Evolutionary conservation across 2,888 invertebrate genomes (phyloP).

Genomic region (Drosophila birchii): DNA sequence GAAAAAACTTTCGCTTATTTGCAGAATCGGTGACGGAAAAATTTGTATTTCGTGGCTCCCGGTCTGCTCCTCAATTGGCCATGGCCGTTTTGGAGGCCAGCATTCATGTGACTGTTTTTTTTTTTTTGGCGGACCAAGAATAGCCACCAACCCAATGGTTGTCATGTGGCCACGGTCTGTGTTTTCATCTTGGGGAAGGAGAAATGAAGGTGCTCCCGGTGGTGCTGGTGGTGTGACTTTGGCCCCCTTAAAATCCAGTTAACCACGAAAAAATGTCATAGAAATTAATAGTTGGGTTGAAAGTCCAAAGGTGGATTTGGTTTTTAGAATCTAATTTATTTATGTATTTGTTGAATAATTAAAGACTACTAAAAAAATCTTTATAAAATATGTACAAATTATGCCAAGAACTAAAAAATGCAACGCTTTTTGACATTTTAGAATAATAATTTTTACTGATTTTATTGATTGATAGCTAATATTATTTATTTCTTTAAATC

Average conservation of each 20-base stretch:
- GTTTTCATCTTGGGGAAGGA: slow-evolving; percentile 53
- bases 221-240: slow-evolving; percentile 8
- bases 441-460: neutral
- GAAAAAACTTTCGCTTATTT: slow-evolving; percentile 42
- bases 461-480: neutral
- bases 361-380: neutral
- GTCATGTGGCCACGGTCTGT: slow-evolving; percentile 54
- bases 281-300: neutral
- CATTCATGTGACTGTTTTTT: slow-evolving; percentile 60
- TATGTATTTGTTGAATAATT: neutral
- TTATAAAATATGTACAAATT: fast-evolving
- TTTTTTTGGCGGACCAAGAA: slow-evolving; percentile 45
- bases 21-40: slow-evolving; percentile 62
- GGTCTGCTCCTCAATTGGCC: slow-evolving; percentile 45
- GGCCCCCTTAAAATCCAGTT: slow-evolving; percentile 17
- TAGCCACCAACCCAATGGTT: slow-evolving; percentile 43
- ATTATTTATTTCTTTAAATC: neutral
- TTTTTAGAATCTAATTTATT: neutral
- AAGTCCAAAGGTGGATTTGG: neutral
- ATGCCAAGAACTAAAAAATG: neutral
- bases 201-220: slow-evolving; percentile 67
- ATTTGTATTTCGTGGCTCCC: slow-evolving; percentile 30
- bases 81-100: slow-evolving; percentile 49
- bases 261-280: neutral
- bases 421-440: neutral